These are phyloP conservation scores for Ceuthmochares aereus DNA, from an alignment of 2,113 vertebrate genomes.

Conservation along the genomic window DNA sequence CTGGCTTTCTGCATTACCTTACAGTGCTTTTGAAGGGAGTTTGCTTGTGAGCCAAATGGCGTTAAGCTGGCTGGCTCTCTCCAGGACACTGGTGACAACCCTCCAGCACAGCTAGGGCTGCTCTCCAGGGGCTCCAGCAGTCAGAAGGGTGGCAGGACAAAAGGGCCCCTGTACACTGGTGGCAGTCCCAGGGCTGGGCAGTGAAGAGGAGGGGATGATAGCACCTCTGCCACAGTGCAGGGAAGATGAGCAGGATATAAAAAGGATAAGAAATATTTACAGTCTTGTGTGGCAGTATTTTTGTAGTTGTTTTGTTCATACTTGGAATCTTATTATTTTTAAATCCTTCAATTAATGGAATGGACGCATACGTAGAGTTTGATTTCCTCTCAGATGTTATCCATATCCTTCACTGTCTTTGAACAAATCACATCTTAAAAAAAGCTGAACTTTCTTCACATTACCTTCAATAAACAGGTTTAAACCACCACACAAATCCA, in stretches of 20 bases:
- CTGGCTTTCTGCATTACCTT: too few relatives aligned
- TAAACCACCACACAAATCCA: conserved; percentile 66
- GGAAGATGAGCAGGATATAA: background rate
- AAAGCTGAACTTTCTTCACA: conserved; percentile 23
- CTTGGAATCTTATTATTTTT: background rate
- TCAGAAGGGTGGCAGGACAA: too few relatives aligned
- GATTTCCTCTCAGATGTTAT: background rate
- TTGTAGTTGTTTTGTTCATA: background rate
- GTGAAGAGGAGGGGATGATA: too few relatives aligned
- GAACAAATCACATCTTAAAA: background rate
- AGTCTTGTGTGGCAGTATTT: background rate
- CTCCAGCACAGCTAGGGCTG: too few relatives aligned
- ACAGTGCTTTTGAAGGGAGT: too few relatives aligned
- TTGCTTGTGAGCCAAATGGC: too few relatives aligned
- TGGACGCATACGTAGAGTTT: background rate
- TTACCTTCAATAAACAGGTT: conserved; percentile 48
- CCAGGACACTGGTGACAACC: too few relatives aligned
- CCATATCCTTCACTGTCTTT: background rate
- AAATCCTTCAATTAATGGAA: background rate
- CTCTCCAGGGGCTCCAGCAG: too few relatives aligned
- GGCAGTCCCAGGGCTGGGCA: too few relatives aligned
- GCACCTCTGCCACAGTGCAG: too few relatives aligned
- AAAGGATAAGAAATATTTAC: background rate
- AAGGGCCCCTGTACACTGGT: too few relatives aligned
- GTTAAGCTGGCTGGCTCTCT: too few relatives aligned